Conservation (phyloP, 2,888 invertebrate species). For the Synergus itoensis region DNA sequence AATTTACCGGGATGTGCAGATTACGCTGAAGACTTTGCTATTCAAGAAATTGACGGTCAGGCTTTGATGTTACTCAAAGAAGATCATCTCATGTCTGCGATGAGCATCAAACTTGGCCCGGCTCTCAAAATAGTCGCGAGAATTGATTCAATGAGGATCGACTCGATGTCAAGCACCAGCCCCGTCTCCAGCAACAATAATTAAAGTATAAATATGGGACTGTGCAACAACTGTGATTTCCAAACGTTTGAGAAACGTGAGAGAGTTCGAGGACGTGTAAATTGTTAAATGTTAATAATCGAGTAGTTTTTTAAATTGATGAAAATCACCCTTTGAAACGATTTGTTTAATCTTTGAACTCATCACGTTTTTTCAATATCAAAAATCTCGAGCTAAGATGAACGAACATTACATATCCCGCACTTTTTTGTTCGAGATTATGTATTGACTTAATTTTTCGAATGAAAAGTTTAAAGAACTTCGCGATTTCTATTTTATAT, state of each 20-base stretch:
- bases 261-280: conserved; percentile 4
- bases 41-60: conserved; percentile 98
- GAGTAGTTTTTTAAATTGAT: too few species aligned
- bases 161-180: conserved; percentile 72
- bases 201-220: conserved; percentile 43
- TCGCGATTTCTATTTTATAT: conserved; percentile 30
- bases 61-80: conserved; percentile 94
- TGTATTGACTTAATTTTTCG: neutral
- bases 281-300: conserved; percentile 22
- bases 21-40: conserved; percentile 96
- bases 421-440: conserved; percentile 31
- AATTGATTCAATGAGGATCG: conserved; percentile 90
- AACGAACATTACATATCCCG: conserved; percentile 26
- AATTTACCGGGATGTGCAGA: conserved; percentile 93
- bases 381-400: conserved; percentile 29
- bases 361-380: conserved; percentile 13
- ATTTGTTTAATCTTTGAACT: conserved; percentile 36
- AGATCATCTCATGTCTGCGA: conserved; percentile 95
- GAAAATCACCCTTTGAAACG: neutral
- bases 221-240: conserved; percentile 32
- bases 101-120: conserved; percentile 97
- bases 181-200: conserved; percentile 62
- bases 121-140: conserved; percentile 96
- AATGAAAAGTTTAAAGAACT: conserved; percentile 9
- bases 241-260: conserved; percentile 2